These are phyloP conservation scores for Apteryx mantelli DNA, from an alignment of 2,113 vertebrate genomes.

Conservation along the genomic window DNA sequence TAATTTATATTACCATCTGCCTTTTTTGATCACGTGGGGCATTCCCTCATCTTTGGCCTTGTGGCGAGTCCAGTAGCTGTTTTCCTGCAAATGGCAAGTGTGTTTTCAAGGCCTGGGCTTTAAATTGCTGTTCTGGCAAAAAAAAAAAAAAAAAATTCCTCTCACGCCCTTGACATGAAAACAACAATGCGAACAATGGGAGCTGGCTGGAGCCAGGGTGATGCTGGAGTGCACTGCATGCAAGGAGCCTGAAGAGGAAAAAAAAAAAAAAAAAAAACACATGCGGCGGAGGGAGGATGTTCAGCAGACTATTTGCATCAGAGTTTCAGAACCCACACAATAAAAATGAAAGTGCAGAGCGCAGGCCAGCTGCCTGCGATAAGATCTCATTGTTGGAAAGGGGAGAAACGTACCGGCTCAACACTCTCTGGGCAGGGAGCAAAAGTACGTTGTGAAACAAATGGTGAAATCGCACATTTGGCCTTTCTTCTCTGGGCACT, in stretches of 20 bases:
- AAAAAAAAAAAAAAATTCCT: neutral
- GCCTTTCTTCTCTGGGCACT: neutral
- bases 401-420: constrained; percentile 17
- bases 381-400: constrained; percentile 60
- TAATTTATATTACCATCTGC: neutral
- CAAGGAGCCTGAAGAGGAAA: constrained; percentile 42
- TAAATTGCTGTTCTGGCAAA: constrained; percentile 7
- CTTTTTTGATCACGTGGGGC: neutral
- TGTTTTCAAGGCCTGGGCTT: constrained; percentile 34
- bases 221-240: neutral
- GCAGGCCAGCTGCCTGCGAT: constrained; percentile 37
- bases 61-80: neutral
- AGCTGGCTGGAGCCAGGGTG: constrained; percentile 65
- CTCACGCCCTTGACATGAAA: constrained; percentile 61
- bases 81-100: neutral
- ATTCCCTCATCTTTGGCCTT: constrained; percentile 29
- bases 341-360: constrained; percentile 48
- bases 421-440: neutral
- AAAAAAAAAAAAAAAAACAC: neutral
- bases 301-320: constrained; percentile 53
- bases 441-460: neutral
- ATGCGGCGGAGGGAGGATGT: constrained; percentile 45
- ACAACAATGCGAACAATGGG: constrained; percentile 65
- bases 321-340: constrained; percentile 27
- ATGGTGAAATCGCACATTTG: neutral